Evolutionary conservation across 1,140 invertebrate genomes (phyloP), one percentile per base, ranked within the genome.

Genomic region (Chironomus tepperi): DNA sequence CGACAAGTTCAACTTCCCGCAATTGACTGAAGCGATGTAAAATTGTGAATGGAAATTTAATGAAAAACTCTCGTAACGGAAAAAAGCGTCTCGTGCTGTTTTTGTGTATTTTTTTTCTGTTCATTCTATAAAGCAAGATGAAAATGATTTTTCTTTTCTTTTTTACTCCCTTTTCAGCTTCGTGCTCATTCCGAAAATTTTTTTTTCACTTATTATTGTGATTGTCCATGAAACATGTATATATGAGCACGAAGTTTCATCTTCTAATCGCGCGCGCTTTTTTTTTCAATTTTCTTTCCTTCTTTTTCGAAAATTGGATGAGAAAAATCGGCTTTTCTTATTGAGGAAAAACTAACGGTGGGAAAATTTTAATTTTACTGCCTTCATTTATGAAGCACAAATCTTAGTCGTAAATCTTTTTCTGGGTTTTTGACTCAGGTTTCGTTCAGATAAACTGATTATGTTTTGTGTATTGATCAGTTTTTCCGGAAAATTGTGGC

Each of bases 31-130:
- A 21, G 16, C 19, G 5, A 18, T 18, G 19, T 70, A 21, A 70
- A 19, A 19, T 70, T 70, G 65, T 70, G 65, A 70, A 70, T 70
- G 65, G 65, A 70, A 70, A 70, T 70, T 70, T 70, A 70, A 70
- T 70, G 65, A 19, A 21, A 70, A 70, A 57, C 47, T 57, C 47
- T 57, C 47, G 47, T 57, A 57, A 57, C 47, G 47, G 47, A 57
- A 57, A 47, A 57, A 57, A 57, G 47, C 47, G 47, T 57, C 47
- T 57, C 47, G 47, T 57, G 47, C 47, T n/a, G n/a, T n/a, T n/a
- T n/a, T n/a, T n/a, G 47, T 15, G 47, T 34, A 34, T 57, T 57
- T 57, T 57, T 57, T 57, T 34, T 34, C 5, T 34, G 1, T 34
- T 34, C 5, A 34, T 34, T 34, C 24, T 34, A 34, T 34, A 34